phyloP scores from a whole-genome alignment of 2,797 vertebrate genomes.

The Falco columbarius region DNA sequence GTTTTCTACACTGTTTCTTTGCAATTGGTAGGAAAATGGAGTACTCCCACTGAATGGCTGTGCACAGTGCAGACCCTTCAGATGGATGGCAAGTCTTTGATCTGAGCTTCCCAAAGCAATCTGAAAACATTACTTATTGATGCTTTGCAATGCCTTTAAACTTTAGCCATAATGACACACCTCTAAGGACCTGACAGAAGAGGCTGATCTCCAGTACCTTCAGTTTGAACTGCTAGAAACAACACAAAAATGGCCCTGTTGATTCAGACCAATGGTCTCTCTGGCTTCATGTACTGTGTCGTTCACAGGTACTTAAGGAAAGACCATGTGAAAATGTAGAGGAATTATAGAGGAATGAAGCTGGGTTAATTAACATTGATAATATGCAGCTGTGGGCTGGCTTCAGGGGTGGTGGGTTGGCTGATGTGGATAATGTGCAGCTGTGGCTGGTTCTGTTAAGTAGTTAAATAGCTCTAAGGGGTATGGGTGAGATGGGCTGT shows the following conservation, averaged over 20 bases:
- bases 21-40: neutral
- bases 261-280: neutral
- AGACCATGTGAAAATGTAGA: neutral
- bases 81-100: neutral
- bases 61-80: neutral
- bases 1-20: neutral
- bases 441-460: no score
- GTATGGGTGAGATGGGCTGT: no score
- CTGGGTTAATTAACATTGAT: no score
- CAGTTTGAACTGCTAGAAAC: neutral
- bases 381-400: no score
- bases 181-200: neutral
- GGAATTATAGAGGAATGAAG: no score
- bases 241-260: neutral
- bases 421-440: no score
- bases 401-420: no score
- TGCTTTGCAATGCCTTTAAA: neutral
- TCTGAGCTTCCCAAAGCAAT: neutral
- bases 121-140: neutral
- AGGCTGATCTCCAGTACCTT: neutral
- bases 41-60: neutral
- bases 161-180: neutral
- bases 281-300: neutral
- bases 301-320: neutral
- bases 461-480: no score